phyloP scores from a whole-genome alignment of 2,113 vertebrate genomes.

The Atrichornis clamosus region DNA sequence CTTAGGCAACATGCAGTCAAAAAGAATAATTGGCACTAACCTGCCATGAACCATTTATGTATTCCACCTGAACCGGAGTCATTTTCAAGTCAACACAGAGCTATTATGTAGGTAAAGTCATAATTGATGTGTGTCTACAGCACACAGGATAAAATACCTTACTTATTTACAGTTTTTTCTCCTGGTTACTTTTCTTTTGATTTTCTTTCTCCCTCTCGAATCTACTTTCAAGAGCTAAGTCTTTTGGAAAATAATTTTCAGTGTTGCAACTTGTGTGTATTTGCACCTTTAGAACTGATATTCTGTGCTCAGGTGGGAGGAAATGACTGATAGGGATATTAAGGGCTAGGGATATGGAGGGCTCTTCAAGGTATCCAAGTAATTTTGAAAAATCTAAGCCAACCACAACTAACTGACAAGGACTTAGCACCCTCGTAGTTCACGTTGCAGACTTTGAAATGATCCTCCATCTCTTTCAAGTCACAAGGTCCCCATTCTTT shows the following conservation, averaged over 20 bases:
- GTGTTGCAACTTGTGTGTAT: not conserved
- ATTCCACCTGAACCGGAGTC: not conserved
- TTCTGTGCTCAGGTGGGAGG: not conserved
- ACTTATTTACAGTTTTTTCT: not conserved
- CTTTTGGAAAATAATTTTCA: not conserved
- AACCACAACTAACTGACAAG: not conserved
- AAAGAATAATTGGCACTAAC: not conserved
- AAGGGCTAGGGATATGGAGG: not conserved
- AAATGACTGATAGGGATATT: not conserved
- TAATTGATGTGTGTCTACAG: not conserved
- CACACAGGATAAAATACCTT: not conserved
- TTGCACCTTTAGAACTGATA: not conserved
- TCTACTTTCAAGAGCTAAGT: not conserved
- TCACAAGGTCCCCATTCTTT: not conserved
- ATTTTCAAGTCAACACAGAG: not conserved
- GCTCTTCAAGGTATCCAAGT: not conserved
- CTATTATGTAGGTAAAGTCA: not conserved
- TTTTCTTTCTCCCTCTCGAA: not conserved
- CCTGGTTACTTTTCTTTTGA: not conserved
- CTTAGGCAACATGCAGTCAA: not conserved
- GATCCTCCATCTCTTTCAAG: not conserved
- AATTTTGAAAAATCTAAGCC: slow-evolving; percentile 5
- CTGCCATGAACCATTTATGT: not conserved
- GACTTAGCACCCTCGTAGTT: not conserved
- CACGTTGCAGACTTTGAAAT: not conserved